A percentile compares a stretch with the other conserved stretches of the same genome.
phyloP scores from a whole-genome alignment of 2,113 vertebrate species.

The Vulpes lagopus region DNA sequence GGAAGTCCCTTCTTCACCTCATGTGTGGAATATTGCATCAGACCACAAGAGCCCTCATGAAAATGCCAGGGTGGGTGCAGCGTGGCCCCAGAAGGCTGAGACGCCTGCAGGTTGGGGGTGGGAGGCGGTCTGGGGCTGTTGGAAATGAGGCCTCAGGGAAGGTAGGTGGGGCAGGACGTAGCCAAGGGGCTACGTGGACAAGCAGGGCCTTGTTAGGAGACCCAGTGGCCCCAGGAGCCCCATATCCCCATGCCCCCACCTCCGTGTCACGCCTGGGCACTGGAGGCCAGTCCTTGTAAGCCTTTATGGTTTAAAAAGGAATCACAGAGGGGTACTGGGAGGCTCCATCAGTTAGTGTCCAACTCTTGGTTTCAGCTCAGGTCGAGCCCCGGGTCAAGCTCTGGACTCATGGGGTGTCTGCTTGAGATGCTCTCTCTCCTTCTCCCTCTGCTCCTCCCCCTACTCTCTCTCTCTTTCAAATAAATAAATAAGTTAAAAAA shows the following conservation, averaged over 20 bases:
- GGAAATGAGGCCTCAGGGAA: not conserved
- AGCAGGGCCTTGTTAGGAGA: not conserved
- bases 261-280: not conserved
- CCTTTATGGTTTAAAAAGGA: not conserved
- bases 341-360: not conserved
- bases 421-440: not conserved
- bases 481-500: not conserved
- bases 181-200: not conserved
- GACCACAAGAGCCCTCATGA: not conserved
- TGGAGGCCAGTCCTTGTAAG: not conserved
- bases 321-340: not conserved
- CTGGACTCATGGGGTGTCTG: not conserved
- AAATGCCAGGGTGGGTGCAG: not conserved
- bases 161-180: not conserved
- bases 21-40: not conserved
- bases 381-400: not conserved
- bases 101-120: accelerated
- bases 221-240: not conserved
- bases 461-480: not conserved
- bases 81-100: not conserved
- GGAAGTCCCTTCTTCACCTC: not conserved
- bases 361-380: not conserved
- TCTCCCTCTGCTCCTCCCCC: not conserved
- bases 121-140: not conserved
- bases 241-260: not conserved